Evolutionary conservation across 30 jellyfish, hydroid and myxozoan genomes (phyloP).

Genomic region (Aurelia coerulea): DNA sequence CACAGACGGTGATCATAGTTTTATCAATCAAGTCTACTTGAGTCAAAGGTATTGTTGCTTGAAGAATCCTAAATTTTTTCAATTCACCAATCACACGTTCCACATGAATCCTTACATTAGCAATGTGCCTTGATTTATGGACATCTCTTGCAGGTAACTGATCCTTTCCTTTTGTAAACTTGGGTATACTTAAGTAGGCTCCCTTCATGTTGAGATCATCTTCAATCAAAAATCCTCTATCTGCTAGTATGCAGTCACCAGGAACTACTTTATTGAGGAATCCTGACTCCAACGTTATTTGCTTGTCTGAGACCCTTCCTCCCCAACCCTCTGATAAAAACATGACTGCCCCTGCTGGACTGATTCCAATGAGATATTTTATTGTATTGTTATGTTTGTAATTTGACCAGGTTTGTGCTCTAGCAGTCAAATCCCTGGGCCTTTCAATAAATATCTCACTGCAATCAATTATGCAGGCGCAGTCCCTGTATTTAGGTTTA

Average conservation of each 20-base stretch:
- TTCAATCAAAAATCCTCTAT: slow-evolving; percentile 62
- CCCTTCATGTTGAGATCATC: slow-evolving; percentile 49
- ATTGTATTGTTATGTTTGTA: slow-evolving; percentile 78
- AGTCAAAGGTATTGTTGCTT: slow-evolving; percentile 6
- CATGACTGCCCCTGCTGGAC: slow-evolving; percentile 53
- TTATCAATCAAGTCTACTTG: slow-evolving; percentile 7
- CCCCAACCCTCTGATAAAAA: slow-evolving; percentile 60
- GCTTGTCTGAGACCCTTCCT: slow-evolving; percentile 70
- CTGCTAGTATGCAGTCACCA: slow-evolving; percentile 75
- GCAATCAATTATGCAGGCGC: slow-evolving; percentile 74
- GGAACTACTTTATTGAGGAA: slow-evolving; percentile 42
- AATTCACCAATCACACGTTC: slow-evolving; percentile 71
- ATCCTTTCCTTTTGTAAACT: slow-evolving; percentile 59
- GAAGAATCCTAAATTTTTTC: slow-evolving; percentile 53
- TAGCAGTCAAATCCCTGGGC: slow-evolving; percentile 54
- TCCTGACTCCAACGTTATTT: slow-evolving; percentile 51
- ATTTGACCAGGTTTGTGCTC: slow-evolving; percentile 72
- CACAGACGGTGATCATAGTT: no score
- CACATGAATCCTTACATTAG: slow-evolving; percentile 22
- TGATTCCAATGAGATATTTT: slow-evolving; percentile 17
- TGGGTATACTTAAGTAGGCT: slow-evolving; percentile 58
- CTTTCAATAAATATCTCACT: slow-evolving; percentile 63
- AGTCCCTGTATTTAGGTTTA: slow-evolving; percentile 25
- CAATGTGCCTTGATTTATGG: slow-evolving; percentile 27
- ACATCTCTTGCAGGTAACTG: slow-evolving; percentile 67